Evolutionary conservation across 2,113 vertebrate genomes (phyloP).

Genomic region (Saguinus midas): DNA sequence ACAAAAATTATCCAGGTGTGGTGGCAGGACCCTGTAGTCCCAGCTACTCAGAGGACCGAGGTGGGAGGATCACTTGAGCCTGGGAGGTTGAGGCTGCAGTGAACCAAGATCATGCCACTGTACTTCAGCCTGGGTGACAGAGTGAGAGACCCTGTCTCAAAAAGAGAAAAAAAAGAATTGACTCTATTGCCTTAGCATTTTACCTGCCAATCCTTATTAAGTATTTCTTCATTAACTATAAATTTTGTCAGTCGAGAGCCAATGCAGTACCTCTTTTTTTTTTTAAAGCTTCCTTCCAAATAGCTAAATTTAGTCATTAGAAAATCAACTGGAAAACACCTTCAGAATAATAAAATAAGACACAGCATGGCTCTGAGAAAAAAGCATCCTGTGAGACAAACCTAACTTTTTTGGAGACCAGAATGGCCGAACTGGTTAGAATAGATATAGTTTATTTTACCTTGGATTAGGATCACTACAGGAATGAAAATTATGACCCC

Average conservation of each 20-base stretch:
- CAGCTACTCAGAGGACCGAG: no score
- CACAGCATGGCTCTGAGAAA: not conserved
- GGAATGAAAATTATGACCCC: conserved; percentile 17
- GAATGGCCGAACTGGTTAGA: not conserved
- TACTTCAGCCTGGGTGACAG: no score
- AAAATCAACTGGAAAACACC: not conserved
- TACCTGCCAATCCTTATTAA: not conserved
- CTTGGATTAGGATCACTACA: not conserved
- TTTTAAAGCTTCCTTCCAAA: not conserved
- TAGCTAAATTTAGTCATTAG: conserved; percentile 41
- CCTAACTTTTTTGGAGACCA: not conserved
- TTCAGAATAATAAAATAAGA: conserved; percentile 17
- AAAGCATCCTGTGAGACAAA: not conserved
- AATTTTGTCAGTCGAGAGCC: not conserved
- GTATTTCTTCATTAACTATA: not conserved
- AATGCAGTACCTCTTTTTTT: not conserved
- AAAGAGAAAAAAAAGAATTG: no score
- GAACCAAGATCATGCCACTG: no score
- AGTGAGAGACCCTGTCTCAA: no score
- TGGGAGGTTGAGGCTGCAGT: no score
- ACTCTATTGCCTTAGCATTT: not conserved
- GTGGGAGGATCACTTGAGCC: no score
- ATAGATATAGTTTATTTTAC: conserved; percentile 8
- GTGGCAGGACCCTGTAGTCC: no score
- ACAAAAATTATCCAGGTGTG: no score